Evolutionary conservation across 1,140 invertebrate genomes (phyloP).

Genomic region (Theocolax elegans): DNA sequence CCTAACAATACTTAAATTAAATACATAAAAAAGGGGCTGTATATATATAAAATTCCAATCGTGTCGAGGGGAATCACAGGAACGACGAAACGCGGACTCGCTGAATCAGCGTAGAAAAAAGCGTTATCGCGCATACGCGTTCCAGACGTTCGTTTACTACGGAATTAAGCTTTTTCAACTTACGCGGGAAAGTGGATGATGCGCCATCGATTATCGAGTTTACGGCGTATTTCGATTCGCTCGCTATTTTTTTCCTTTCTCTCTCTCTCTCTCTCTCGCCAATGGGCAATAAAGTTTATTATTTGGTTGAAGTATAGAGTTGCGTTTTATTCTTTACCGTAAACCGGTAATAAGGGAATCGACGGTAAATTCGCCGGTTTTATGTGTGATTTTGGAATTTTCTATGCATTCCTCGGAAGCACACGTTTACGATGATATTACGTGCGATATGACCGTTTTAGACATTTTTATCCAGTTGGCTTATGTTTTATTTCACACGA

Average conservation of each 20-base stretch:
- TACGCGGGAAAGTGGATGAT: background rate
- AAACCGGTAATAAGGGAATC: background rate
- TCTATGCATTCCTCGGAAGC: background rate
- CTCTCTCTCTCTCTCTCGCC: background rate
- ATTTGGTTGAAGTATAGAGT: background rate
- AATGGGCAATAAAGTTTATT: conserved; percentile 12
- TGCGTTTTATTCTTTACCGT: background rate
- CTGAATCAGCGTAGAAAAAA: background rate
- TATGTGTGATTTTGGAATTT: background rate
- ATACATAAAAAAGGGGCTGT: too few species aligned
- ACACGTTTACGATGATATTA: background rate
- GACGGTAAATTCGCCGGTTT: background rate
- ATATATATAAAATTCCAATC: too few species aligned
- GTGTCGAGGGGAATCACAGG: background rate
- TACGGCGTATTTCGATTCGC: background rate
- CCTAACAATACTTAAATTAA: too few species aligned
- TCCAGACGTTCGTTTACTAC: background rate
- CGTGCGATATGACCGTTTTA: too few species aligned
- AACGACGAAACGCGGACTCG: background rate
- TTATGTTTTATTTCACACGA: too few species aligned
- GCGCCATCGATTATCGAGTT: conserved; percentile 15
- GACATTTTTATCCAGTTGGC: too few species aligned
- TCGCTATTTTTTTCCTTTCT: background rate
- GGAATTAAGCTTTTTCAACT: conserved; percentile 1
- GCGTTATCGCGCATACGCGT: background rate